Evolutionary conservation across 2,113 vertebrate genomes (phyloP), one percentile per base, ranked within the genome.

Genomic region (Odocoileus hemionus): DNA sequence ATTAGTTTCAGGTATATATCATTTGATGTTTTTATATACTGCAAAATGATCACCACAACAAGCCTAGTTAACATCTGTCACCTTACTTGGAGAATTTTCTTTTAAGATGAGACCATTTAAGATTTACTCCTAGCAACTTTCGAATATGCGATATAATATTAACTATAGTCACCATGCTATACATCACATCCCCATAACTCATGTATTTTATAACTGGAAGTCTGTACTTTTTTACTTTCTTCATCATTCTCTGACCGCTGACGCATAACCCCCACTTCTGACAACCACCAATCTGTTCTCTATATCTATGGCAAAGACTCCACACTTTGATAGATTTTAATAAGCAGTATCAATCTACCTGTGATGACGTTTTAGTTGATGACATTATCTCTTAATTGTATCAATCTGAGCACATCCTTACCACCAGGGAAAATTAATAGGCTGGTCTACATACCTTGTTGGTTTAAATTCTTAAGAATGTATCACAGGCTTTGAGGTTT

Each of bases 401-500:
- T 97, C 92, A 98, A 92, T 93, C 91, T 97, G 90, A 98, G 79
- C 86, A 96, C 94, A 92, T 98, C 52, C 19, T 95, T 91, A 80
- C 89, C 43, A 86, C 43, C 89, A 70, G 95, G 96, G 97, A 90
- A 57, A 82, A 76, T 83, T 98, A 98, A 97, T 45, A 98, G 95
- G 83, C 55, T 94, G 57, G 90, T 97, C 96, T 98, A 97, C 93
- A 79, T 94, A 96, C 89, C 55, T 2, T 60, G 79, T 97, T 93
- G 96, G 95, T 96, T 91, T 98, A 95, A 98, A 98, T 98, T 98
- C 96, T 98, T 52, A 89, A 97, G 94, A 98, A 98, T 98, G 93
- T 97, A 97, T 98, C 94, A 98, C 61, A 97, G 89, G 96, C 97
- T 98, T 98, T 98, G 98, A 98, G 98, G 97, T 97, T 98, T 98